Evolutionary conservation across 2,113 vertebrate species (phyloP), one percentile per base, ranked within the genome.

Genomic region (Melanerpes aurifrons): DNA sequence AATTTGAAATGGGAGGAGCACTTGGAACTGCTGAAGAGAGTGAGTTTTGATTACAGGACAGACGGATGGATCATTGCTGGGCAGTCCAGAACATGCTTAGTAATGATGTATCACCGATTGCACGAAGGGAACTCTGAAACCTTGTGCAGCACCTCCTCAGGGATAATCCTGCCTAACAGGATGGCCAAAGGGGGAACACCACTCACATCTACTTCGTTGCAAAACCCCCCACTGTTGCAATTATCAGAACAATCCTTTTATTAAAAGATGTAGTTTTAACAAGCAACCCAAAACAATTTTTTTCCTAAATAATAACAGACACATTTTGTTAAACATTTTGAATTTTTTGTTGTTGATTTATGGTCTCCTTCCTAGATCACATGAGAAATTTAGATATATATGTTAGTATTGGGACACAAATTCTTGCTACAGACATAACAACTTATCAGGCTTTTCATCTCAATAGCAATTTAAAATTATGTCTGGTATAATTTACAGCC

Each of bases 401-500:
- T 0, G 0, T 4, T 56, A 78, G 40, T 53, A 76, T 19, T 61
- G 25, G 91, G 43, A 64, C 66, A 94, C 77, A 90, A 88, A 93
- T 88, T 88, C 61, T 85, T 74, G 35, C 69, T 75, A 35, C 63
- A 91, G 76, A 67, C 32, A 40, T 62, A 87, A 76, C 82, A 43
- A 80, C 8, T 91, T 87, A 80, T 8, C 71, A 86, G 68, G 13
- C 8, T 86, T n/a, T 63, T 87, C 20, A 10, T 89, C 48, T 59
- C 83, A 17, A 68, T 57, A 93, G 71, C 32, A 85, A 64, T 89
- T 89, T 82, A 80, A 92, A 89, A 80, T 73, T 68, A 61, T 71
- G 31, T 48, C 58, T 91, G n/a, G 7, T 91, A 68, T 43, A 82
- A 89, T 91, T 87, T 91, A 48, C 43, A 74, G 32, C 21, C 80